Evolutionary conservation across 2,888 invertebrate species (phyloP).

Genomic region (Pocota personata): DNA sequence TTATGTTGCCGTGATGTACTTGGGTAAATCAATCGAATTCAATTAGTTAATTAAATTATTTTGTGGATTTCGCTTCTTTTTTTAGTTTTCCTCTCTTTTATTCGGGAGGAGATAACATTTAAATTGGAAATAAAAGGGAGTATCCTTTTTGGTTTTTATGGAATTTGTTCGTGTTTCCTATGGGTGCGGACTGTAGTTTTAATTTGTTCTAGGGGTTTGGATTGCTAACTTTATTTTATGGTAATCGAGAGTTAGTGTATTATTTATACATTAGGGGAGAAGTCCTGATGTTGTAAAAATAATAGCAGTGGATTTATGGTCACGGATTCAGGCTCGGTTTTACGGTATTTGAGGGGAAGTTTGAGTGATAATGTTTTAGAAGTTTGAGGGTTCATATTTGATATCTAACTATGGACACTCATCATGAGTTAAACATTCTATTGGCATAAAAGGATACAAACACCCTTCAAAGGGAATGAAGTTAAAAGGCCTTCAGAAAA

Average conservation of each 20-base stretch:
- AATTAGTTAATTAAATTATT: constrained; percentile 78
- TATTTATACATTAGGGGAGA: not conserved
- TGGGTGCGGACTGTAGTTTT: constrained; percentile 36
- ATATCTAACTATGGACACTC: too few relatives aligned
- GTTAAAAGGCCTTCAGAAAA: too few relatives aligned
- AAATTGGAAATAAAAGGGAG: constrained; percentile 25
- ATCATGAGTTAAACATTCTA: too few relatives aligned
- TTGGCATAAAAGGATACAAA: too few relatives aligned
- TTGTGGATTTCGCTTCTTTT: constrained; percentile 11
- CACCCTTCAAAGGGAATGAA: too few relatives aligned
- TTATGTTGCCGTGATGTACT: constrained; percentile 41
- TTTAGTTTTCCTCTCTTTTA: not conserved
- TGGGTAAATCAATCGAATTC: constrained; percentile 74
- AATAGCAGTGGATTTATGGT: not conserved
- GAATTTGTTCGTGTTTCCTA: constrained; percentile 20
- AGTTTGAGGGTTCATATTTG: too few relatives aligned
- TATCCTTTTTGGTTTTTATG: constrained; percentile 19
- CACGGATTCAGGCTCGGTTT: not conserved
- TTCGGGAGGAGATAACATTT: constrained; percentile 19
- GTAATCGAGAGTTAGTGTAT: constrained; percentile 16
- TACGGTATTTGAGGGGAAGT: not conserved
- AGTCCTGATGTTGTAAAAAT: not conserved
- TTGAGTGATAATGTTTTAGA: not conserved
- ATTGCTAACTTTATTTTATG: constrained; percentile 6
- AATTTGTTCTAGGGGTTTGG: not conserved